Evolutionary conservation across 2,113 vertebrate species (phyloP).

Genomic region (Corynorhinus townsendii): DNA sequence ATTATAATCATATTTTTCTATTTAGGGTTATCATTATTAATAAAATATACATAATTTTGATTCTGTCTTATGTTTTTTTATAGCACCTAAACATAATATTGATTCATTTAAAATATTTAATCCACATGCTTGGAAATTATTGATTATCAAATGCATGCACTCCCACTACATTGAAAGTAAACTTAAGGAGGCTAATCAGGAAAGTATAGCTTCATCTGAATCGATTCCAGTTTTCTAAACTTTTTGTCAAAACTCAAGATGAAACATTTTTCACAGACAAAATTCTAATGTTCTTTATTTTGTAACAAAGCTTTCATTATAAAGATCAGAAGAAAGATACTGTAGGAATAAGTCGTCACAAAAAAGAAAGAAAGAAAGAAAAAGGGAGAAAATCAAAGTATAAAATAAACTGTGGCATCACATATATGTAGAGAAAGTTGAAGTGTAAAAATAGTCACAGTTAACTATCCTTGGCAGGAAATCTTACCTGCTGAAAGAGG

Average conservation of each 20-base stretch:
- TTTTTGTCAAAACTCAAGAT: conserved; percentile 26
- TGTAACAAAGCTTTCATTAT: background rate
- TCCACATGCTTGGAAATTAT: background rate
- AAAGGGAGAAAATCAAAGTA: background rate
- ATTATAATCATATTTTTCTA: background rate
- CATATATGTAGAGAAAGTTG: background rate
- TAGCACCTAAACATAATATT: background rate
- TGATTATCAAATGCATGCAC: background rate
- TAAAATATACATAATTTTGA: background rate
- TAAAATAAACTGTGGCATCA: background rate
- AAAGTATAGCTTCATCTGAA: background rate
- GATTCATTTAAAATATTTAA: background rate
- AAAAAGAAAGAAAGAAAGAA: background rate
- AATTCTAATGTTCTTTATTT: background rate
- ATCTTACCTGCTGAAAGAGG: background rate
- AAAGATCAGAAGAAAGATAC: background rate
- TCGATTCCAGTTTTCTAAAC: background rate
- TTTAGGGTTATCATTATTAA: background rate
- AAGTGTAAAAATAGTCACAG: background rate
- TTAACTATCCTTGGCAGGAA: background rate
- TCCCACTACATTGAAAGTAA: background rate
- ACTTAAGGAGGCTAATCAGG: background rate
- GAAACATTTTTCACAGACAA: background rate
- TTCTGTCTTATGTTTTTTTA: background rate
- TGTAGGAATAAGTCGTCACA: background rate